These are phyloP conservation scores for Nomada fabriciana DNA, from an alignment of 2,888 invertebrate genomes.

Conservation along the genomic window DNA sequence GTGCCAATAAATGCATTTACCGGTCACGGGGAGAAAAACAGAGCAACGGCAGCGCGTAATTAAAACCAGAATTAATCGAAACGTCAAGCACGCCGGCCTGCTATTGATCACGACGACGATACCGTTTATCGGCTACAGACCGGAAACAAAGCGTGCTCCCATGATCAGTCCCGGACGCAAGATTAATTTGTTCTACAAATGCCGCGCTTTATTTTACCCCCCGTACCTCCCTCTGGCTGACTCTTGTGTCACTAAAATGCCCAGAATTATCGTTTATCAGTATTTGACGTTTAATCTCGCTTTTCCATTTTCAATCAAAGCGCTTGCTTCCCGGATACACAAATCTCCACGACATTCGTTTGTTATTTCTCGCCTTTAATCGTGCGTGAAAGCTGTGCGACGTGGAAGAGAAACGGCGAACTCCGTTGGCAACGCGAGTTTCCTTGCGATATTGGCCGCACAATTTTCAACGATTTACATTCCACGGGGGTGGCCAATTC, in stretches of 20 bases:
- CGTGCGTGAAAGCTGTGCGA: no score
- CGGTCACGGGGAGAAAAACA: slow-evolving; percentile 34
- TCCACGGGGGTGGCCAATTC: slow-evolving; percentile 51
- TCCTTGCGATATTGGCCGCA: slow-evolving; percentile 75
- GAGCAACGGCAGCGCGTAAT: slow-evolving; percentile 53
- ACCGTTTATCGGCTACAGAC: slow-evolving; percentile 48
- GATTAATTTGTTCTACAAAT: slow-evolving; percentile 49
- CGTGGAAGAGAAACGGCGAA: no score
- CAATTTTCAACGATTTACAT: slow-evolving; percentile 75
- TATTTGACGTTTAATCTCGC: slow-evolving; percentile 16
- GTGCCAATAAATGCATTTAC: slow-evolving; percentile 60
- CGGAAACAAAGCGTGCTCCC: slow-evolving; percentile 36
- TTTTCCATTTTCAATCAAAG: neutral
- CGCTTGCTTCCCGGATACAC: neutral
- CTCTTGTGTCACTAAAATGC: neutral
- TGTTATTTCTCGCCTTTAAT: no score
- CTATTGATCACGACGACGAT: slow-evolving; percentile 53
- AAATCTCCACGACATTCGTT: no score
- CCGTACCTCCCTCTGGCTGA: neutral
- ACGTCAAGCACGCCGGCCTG: slow-evolving; percentile 41
- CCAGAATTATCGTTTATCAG: slow-evolving; percentile 13
- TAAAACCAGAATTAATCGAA: slow-evolving; percentile 61
- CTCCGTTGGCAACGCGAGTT: neutral
- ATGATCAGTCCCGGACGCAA: neutral
- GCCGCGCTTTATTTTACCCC: slow-evolving; percentile 18